Evolutionary conservation across 2,797 vertebrate genomes (phyloP).

Genomic region (Acanthurus lineatus): DNA sequence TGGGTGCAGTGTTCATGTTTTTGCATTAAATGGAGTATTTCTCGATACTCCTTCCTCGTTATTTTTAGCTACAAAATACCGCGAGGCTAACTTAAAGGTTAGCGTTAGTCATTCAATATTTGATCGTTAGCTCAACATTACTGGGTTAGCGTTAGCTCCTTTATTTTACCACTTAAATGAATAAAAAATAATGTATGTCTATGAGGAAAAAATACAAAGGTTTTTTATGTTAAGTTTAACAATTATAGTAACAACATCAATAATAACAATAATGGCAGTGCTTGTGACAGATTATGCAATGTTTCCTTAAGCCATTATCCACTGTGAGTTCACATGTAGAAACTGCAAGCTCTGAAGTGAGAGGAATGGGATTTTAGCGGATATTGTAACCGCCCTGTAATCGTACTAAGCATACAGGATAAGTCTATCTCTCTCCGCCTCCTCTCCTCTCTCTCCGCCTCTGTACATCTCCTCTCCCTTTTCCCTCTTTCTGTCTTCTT

Average conservation of each 20-base stretch:
- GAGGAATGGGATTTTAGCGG: slow-evolving; percentile 48
- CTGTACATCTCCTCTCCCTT: slow-evolving; percentile 25
- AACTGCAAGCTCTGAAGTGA: slow-evolving; percentile 28
- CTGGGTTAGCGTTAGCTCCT: no score
- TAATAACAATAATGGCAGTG: background rate
- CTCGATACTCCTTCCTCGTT: no score
- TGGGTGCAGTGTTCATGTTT: no score
- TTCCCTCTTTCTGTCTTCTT: slow-evolving; percentile 22
- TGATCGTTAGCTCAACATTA: no score
- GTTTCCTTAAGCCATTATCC: slow-evolving; percentile 8
- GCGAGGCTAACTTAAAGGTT: no score
- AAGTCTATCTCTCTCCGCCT: slow-evolving; percentile 34
- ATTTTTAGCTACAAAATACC: no score
- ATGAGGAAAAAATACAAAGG: background rate
- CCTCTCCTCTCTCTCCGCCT: slow-evolving; percentile 30
- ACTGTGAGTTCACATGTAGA: slow-evolving; percentile 26
- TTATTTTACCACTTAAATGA: no score
- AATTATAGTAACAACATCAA: background rate
- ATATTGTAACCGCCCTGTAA: slow-evolving; percentile 48
- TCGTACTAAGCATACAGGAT: slow-evolving; percentile 40
- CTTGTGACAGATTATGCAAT: slow-evolving; percentile 12
- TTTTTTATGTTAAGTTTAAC: background rate
- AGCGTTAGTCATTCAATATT: no score
- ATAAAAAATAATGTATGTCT: no score
- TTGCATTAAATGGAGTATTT: no score